These are phyloP conservation scores for Scelioninae gen. 2 DNA, from an alignment of 2,888 invertebrate species.

Conservation along the genomic window DNA sequence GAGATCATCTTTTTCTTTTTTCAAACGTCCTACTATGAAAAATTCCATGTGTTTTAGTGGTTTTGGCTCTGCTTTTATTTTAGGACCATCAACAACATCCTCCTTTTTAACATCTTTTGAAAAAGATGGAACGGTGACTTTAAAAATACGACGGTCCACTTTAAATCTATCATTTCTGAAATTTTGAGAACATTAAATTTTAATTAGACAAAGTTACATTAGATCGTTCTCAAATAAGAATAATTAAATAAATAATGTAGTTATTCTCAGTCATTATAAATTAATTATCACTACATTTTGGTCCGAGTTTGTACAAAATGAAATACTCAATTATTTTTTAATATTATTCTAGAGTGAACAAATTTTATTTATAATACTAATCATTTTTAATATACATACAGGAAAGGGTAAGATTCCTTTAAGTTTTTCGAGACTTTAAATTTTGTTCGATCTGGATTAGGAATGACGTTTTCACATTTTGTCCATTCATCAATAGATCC, in stretches of 20 bases:
- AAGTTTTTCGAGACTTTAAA: conserved; percentile 83
- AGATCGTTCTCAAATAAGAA: too few relatives aligned
- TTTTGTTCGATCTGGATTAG: conserved; percentile 83
- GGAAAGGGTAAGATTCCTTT: conserved; percentile 77
- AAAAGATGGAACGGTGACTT: conserved; percentile 76
- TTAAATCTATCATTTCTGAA: conserved; percentile 79
- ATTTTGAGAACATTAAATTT: too few relatives aligned
- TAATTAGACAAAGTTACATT: too few relatives aligned
- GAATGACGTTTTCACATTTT: conserved; percentile 85
- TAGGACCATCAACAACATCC: conserved; percentile 78
- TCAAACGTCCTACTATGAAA: conserved; percentile 80
- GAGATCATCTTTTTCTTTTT: conserved; percentile 79
- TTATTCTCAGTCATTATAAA: too few relatives aligned
- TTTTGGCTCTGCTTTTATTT: conserved; percentile 79
- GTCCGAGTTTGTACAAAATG: too few relatives aligned
- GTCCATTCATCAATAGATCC: conserved; percentile 93
- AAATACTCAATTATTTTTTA: too few relatives aligned
- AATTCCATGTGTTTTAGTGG: conserved; percentile 88
- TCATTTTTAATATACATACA: too few relatives aligned
- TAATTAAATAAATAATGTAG: too few relatives aligned
- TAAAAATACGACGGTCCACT: conserved; percentile 78
- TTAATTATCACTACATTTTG: too few relatives aligned
- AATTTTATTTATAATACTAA: too few relatives aligned
- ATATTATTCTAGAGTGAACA: too few relatives aligned
- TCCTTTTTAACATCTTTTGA: conserved; percentile 77